Percentiles rank a stretch among this genome's conserved stretches.
phyloP scores from a whole-genome alignment of 1,140 invertebrate genomes.

The Diabrotica undecimpunctata region DNA sequence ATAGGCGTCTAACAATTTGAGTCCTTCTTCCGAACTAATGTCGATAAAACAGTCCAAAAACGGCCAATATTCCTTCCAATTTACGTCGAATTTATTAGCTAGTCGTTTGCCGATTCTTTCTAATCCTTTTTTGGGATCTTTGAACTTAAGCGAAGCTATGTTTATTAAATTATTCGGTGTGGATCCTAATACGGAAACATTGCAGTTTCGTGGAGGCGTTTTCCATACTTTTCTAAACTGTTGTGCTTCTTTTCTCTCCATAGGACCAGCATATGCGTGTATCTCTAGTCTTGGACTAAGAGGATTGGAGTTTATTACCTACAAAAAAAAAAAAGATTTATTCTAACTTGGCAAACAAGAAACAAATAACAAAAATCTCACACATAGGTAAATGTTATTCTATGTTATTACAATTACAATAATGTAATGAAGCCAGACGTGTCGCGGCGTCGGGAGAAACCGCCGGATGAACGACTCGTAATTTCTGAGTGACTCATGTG shows the following conservation, averaged over 20 bases:
- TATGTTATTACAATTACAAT: too few relatives aligned
- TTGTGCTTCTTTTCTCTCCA: slow-evolving; percentile 69
- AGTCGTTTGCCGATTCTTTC: slow-evolving; percentile 77
- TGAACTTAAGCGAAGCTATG: slow-evolving; percentile 55
- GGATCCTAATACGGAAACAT: slow-evolving; percentile 32
- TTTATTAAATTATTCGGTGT: slow-evolving; percentile 30
- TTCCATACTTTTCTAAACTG: slow-evolving; percentile 76
- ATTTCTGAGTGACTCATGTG: too few relatives aligned
- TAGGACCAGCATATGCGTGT: slow-evolving; percentile 79
- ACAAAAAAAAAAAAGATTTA: slow-evolving; percentile 24
- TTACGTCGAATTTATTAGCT: slow-evolving; percentile 69
- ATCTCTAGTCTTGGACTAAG: slow-evolving; percentile 68
- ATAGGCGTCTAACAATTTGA: slow-evolving; percentile 44
- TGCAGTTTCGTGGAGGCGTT: slow-evolving; percentile 63
- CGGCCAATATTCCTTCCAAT: slow-evolving; percentile 90
- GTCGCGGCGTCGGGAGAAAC: too few relatives aligned
- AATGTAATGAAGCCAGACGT: too few relatives aligned
- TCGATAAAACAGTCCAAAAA: slow-evolving; percentile 79
- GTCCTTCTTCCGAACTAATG: slow-evolving; percentile 65
- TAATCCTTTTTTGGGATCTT: slow-evolving; percentile 78
- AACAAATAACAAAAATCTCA: too few relatives aligned
- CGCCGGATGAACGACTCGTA: too few relatives aligned
- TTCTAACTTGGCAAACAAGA: too few relatives aligned
- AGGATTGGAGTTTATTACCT: slow-evolving; percentile 62
- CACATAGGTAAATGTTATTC: too few relatives aligned